A percentile compares a stretch with the other conserved stretches of the same genome.
These are phyloP conservation scores for Athalia circularis DNA, from an alignment of 2,888 invertebrate species.

Conservation along the genomic window DNA sequence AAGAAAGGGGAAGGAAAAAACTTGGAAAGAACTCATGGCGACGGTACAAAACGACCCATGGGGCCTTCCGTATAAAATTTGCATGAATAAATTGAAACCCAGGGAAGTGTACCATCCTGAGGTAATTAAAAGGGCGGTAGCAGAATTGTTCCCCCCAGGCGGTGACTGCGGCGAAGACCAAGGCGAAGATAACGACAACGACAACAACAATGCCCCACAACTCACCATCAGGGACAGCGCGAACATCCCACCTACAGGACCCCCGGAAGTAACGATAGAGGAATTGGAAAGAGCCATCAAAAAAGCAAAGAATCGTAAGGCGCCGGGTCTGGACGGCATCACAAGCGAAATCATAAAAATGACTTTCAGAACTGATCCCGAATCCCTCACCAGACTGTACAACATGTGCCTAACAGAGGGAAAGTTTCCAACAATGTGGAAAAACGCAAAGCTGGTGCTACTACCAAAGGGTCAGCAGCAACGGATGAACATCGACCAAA, in stretches of 20 bases:
- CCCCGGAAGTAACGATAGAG: slow-evolving; percentile 3
- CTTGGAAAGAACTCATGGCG: slow-evolving; percentile 1
- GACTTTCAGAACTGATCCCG: slow-evolving; percentile 43
- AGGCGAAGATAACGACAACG: slow-evolving; percentile 13
- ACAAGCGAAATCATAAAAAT: slow-evolving; percentile 53
- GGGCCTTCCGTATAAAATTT: slow-evolving; percentile 49
- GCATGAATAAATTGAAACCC: slow-evolving; percentile 45
- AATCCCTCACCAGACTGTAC: slow-evolving; percentile 42
- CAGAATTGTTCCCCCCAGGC: no score
- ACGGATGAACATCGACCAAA: no score
- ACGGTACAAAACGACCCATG: slow-evolving; percentile 33
- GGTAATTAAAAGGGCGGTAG: no score
- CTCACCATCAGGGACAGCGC: slow-evolving; percentile 9
- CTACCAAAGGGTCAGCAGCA: slow-evolving; percentile 24
- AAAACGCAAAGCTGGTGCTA: slow-evolving; percentile 51
- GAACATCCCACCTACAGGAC: no score
- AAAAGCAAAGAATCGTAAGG: background rate
- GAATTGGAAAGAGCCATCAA: slow-evolving; percentile 3
- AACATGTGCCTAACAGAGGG: slow-evolving; percentile 44
- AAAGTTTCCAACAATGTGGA: slow-evolving; percentile 52
- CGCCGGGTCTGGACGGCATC: slow-evolving; percentile 46
- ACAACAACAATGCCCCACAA: slow-evolving; percentile 41
- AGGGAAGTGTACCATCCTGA: no score
- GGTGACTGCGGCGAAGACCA: slow-evolving; percentile 8
- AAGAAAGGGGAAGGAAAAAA: background rate